Evolutionary conservation across 2,888 invertebrate species (phyloP).

Genomic region (Drosophila mettleri): DNA sequence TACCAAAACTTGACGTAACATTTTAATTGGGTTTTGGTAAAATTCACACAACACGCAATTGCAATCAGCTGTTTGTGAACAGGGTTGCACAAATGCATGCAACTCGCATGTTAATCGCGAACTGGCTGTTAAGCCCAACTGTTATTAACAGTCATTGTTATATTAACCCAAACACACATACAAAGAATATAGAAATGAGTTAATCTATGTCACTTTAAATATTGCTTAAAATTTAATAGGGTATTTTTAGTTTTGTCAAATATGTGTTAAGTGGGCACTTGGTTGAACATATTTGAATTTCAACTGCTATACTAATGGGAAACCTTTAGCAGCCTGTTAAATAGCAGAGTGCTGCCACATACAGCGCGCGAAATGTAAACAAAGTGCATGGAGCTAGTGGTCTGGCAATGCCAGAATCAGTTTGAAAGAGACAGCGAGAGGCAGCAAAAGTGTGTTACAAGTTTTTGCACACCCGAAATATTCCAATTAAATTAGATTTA

Average conservation of each 20-base stretch:
- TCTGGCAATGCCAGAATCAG: conserved; percentile 58
- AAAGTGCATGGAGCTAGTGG: conserved; percentile 42
- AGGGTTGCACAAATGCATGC: conserved; percentile 24
- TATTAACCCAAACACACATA: neutral
- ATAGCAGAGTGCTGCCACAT: conserved; percentile 38
- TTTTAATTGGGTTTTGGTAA: conserved; percentile 22
- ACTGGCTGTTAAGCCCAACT: neutral
- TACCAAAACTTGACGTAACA: conserved; percentile 66
- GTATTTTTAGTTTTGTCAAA: too few species aligned
- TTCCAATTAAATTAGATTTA: conserved; percentile 66
- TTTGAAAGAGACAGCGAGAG: conserved; percentile 74
- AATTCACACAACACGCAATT: conserved; percentile 16
- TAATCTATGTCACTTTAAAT: neutral
- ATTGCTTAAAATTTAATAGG: neutral
- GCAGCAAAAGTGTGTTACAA: conserved; percentile 70
- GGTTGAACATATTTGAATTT: conserved; percentile 9
- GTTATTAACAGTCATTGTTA: neutral
- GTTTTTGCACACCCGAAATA: conserved; percentile 71
- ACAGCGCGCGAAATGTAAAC: conserved; percentile 53
- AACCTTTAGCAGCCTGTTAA: conserved; percentile 31
- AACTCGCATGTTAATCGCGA: conserved; percentile 6
- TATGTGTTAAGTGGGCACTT: too few species aligned
- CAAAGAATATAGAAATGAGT: too few species aligned
- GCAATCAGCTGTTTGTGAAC: conserved; percentile 30
- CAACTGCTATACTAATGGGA: conserved; percentile 11